A percentile compares a stretch with the other conserved stretches of the same genome.
phyloP scores from a whole-genome alignment of 2,888 invertebrate genomes.

The Nycteola revayana region DNA sequence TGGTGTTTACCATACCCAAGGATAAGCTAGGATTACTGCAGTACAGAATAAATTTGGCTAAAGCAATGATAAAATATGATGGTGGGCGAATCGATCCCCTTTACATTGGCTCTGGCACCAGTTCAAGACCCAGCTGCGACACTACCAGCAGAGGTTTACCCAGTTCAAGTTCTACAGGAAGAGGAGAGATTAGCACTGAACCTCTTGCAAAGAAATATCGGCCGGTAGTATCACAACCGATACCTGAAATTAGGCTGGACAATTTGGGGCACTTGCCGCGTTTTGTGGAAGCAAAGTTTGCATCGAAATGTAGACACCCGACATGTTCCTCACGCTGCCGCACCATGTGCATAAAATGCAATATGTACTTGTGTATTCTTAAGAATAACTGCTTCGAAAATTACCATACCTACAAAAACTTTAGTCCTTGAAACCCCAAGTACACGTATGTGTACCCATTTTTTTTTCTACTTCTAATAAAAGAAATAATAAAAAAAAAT shows the following conservation, averaged over 20 bases:
- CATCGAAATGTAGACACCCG: constrained; percentile 20
- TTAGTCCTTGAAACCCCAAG: neutral
- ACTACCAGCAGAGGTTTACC: constrained; percentile 6
- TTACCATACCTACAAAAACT: too few species aligned
- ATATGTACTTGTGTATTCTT: constrained; percentile 11
- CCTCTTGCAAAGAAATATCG: constrained; percentile 15
- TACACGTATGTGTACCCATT: constrained; percentile 4
- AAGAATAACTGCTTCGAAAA: too few species aligned
- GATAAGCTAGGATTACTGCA: constrained; percentile 25
- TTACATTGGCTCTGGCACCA: neutral
- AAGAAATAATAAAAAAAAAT: too few species aligned
- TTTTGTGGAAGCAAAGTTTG: constrained; percentile 16
- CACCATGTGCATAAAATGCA: constrained; percentile 20
- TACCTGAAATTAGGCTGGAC: constrained; percentile 16
- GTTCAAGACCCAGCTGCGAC: constrained; percentile 5
- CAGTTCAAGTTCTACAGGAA: constrained; percentile 2
- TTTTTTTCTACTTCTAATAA: constrained; percentile 1
- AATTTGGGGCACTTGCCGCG: constrained; percentile 21
- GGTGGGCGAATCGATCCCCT: constrained; percentile 2
- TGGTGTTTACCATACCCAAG: constrained; percentile 8
- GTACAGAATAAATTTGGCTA: constrained; percentile 22
- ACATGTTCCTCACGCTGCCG: constrained; percentile 17
- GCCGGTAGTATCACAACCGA: constrained; percentile 15
- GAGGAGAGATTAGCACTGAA: constrained; percentile 6
- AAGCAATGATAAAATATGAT: constrained; percentile 15